Evolutionary conservation across 1,140 invertebrate species (phyloP).

Genomic region (Drosophila nebulosa): DNA sequence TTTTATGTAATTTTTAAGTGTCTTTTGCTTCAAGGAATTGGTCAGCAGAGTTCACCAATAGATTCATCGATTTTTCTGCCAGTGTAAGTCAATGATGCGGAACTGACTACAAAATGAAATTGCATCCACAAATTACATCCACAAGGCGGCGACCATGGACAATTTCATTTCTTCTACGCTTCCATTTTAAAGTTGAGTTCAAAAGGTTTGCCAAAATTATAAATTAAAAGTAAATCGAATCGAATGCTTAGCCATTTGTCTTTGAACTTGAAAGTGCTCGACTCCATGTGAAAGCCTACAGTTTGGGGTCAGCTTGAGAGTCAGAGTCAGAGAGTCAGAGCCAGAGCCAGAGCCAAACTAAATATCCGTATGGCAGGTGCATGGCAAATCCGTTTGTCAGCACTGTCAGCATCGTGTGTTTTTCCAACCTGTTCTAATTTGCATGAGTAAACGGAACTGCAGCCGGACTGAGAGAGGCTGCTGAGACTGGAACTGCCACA

Average conservation of each 20-base stretch:
- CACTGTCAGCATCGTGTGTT: conserved; percentile 49
- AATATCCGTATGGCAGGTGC: conserved; percentile 49
- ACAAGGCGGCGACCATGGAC: conserved; percentile 55
- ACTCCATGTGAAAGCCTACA: conserved; percentile 57
- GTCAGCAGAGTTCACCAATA: neutral
- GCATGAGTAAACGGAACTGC: conserved; percentile 71
- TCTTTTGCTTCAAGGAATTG: neutral
- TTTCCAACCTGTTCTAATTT: conserved; percentile 72
- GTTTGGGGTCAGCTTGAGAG: conserved; percentile 60
- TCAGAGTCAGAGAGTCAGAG: conserved; percentile 13
- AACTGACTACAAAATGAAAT: conserved; percentile 74
- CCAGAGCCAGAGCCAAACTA: neutral
- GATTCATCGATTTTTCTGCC: conserved; percentile 4
- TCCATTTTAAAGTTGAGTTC: conserved; percentile 58
- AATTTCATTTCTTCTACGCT: conserved; percentile 68
- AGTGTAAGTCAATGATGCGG: conserved; percentile 60
- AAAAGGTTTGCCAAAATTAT: conserved; percentile 75
- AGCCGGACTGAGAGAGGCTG: conserved; percentile 44
- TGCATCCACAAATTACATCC: conserved; percentile 65
- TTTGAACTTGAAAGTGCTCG: conserved; percentile 70
- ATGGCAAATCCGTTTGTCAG: conserved; percentile 72
- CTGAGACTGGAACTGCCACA: conserved; percentile 36
- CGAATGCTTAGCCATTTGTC: conserved; percentile 73
- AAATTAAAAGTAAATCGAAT: conserved; percentile 79
- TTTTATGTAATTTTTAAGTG: neutral